phyloP scores from a whole-genome alignment of 2,113 vertebrate species.

The Crotalus viridis region DNA sequence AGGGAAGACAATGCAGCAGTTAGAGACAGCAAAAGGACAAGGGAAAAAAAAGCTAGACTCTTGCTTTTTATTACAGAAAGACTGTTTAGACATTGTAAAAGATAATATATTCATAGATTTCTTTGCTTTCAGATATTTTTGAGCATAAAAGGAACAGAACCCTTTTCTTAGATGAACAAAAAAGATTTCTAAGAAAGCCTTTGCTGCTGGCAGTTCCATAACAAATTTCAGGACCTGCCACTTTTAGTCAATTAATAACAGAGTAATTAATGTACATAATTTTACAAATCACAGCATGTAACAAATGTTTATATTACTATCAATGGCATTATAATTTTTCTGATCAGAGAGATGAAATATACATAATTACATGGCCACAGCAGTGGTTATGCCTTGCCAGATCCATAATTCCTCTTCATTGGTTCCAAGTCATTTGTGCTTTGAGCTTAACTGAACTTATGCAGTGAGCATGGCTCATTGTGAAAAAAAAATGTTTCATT shows the following conservation, averaged over 20 bases:
- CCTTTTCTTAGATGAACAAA: background rate
- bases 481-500: background rate
- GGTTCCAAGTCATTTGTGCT: background rate
- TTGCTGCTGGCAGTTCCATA: background rate
- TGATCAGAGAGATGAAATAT: background rate
- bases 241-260: background rate
- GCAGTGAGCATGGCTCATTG: background rate
- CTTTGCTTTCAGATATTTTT: background rate
- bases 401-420: background rate
- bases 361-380: background rate
- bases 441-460: background rate
- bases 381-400: background rate
- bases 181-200: background rate
- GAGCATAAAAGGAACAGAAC: background rate
- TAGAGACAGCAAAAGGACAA: background rate
- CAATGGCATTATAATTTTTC: background rate
- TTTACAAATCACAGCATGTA: background rate
- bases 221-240: background rate
- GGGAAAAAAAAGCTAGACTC: background rate
- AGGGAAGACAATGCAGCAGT: background rate
- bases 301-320: background rate
- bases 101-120: background rate
- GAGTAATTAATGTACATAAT: background rate
- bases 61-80: background rate
- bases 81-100: background rate